Conservation (phyloP, 1,140 invertebrate genomes). For the Belonocnema kinseyi region DNA sequence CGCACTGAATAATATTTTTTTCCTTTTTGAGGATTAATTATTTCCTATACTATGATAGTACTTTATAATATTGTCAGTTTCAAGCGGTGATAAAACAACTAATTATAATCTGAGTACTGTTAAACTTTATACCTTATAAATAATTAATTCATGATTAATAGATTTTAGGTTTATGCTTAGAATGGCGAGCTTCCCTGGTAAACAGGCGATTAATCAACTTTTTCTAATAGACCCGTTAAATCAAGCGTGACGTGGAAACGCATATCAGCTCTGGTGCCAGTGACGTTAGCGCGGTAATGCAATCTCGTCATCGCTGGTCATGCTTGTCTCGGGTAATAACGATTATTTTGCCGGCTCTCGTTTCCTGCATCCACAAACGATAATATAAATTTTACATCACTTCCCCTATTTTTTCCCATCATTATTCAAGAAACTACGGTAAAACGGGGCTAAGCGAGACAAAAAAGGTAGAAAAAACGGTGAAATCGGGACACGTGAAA, state of each 20-base stretch:
- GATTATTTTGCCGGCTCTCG: conserved; percentile 54
- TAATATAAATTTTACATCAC: conserved; percentile 25
- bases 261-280: conserved; percentile 12
- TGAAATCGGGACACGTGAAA: too few species aligned
- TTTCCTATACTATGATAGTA: too few species aligned
- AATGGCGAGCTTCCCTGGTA: conserved; percentile 2
- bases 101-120: neutral
- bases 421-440: neutral
- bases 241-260: conserved; percentile 37
- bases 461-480: too few species aligned
- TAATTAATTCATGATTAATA: conserved; percentile 22
- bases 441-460: too few species aligned
- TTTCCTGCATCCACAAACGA: conserved; percentile 45
- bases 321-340: conserved; percentile 61
- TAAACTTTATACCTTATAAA: neutral
- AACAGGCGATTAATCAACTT: conserved; percentile 23
- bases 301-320: conserved; percentile 57
- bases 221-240: conserved; percentile 32
- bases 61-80: too few species aligned
- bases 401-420: neutral
- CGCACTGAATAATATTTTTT: too few species aligned
- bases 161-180: neutral
- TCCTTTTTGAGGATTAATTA: too few species aligned
- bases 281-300: conserved; percentile 46
- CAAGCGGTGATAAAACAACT: neutral